Conservation (phyloP, 2,113 vertebrate genomes). For the Mus spicilegus region DNA sequence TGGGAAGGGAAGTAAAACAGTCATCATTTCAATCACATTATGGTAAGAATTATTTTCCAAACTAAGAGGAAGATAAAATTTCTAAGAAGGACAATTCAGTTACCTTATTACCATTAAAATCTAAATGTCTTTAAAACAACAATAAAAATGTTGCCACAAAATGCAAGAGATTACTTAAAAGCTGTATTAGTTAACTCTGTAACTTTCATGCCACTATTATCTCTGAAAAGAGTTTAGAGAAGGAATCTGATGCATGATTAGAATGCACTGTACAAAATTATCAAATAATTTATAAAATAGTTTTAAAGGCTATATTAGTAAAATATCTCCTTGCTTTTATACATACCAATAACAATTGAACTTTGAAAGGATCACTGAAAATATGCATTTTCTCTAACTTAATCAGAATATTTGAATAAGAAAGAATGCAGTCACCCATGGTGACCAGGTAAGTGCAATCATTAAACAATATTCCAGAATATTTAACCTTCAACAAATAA, state of each 20-base stretch:
- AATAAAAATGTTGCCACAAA: not conserved
- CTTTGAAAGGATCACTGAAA: not conserved
- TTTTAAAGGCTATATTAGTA: not conserved
- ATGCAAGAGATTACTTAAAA: constrained; percentile 1
- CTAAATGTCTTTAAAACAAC: not conserved
- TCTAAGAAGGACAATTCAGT: not conserved
- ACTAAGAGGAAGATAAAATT: not conserved
- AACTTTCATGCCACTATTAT: no score
- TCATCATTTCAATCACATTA: not conserved
- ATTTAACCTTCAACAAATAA: constrained; percentile 48
- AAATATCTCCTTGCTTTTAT: not conserved
- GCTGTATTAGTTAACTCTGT: not conserved
- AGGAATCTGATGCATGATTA: not conserved
- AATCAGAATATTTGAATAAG: not conserved
- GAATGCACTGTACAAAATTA: not conserved
- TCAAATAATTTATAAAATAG: not conserved
- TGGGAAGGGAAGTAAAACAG: not conserved
- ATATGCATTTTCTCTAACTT: constrained; percentile 11
- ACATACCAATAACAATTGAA: not conserved
- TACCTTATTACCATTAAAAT: not conserved
- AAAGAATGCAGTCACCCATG: not conserved
- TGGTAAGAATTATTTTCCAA: not conserved
- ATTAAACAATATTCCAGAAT: not conserved
- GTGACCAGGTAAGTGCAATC: constrained; percentile 44
- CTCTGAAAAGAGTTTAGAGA: not conserved